Conservation (phyloP, 2,888 invertebrate genomes). For the Dryomyza anilis region DNA sequence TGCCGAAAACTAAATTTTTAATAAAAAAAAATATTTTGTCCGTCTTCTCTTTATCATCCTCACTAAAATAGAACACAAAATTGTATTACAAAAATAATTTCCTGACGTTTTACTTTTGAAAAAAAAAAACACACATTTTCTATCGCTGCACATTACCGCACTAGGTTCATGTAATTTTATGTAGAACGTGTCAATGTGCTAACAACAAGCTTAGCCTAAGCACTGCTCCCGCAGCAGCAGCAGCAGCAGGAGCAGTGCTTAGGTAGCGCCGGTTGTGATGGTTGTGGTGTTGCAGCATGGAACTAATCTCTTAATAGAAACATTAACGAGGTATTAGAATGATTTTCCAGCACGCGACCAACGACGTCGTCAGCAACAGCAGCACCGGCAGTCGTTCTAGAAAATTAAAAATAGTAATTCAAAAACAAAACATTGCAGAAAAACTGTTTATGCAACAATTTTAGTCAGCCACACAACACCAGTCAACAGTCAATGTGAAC, state of each 20-base stretch:
- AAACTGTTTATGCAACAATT: constrained; percentile 16
- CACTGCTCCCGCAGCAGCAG: too few relatives aligned
- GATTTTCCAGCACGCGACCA: constrained; percentile 52
- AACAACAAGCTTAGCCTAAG: constrained; percentile 13
- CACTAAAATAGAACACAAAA: too few relatives aligned
- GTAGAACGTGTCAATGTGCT: constrained; percentile 22
- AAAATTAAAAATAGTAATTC: not conserved
- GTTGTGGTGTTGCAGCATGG: not conserved
- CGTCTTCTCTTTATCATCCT: too few relatives aligned
- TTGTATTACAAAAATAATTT: too few relatives aligned
- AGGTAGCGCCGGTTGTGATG: not conserved
- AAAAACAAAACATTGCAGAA: not conserved
- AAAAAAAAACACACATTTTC: too few relatives aligned
- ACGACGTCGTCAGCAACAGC: not conserved
- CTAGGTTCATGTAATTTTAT: constrained; percentile 7
- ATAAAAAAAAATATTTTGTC: too few relatives aligned
- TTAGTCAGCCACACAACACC: not conserved
- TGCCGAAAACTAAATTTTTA: too few relatives aligned
- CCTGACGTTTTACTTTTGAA: too few relatives aligned
- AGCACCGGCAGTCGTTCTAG: not conserved
- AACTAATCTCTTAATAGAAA: constrained; percentile 57
- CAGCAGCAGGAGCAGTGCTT: too few relatives aligned
- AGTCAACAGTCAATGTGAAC: not conserved
- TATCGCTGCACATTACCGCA: too few relatives aligned
- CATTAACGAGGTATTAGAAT: constrained; percentile 56